phyloP scores from a whole-genome alignment of 2,888 invertebrate species.

The Melanostoma scalare region DNA sequence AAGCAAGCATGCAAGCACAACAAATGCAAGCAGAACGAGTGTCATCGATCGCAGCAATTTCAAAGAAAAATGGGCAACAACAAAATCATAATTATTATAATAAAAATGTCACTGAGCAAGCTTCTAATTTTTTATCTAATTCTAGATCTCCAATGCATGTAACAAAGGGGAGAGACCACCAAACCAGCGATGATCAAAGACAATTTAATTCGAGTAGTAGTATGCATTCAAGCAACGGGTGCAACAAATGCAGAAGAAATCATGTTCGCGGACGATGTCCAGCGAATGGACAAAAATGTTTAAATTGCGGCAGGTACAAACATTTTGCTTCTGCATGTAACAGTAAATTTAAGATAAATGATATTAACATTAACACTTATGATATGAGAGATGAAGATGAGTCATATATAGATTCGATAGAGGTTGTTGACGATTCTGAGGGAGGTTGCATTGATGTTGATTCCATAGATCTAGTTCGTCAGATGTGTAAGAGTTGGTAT shows the following conservation, averaged over 20 bases:
- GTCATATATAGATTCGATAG: background rate
- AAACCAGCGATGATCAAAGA: conserved; percentile 27
- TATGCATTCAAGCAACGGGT: conserved; percentile 17
- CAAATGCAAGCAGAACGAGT: no score
- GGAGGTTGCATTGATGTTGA: no score
- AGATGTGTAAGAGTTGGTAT: no score
- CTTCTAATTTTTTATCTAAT: no score
- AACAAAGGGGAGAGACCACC: no score
- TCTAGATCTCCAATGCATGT: no score
- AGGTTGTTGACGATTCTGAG: conserved; percentile 1
- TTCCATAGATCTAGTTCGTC: no score
- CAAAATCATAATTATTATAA: no score
- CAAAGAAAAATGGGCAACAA: no score
- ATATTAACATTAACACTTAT: background rate
- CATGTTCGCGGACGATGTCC: conserved; percentile 43
- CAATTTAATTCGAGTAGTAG: conserved; percentile 10
- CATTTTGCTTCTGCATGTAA: conserved; percentile 39
- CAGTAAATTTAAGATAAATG: conserved; percentile 4
- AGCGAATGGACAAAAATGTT: conserved; percentile 34
- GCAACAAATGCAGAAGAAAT: conserved; percentile 28
- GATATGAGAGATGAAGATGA: no score
- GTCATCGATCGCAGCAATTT: no score
- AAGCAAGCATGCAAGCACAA: conserved; percentile 32
- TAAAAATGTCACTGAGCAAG: no score
- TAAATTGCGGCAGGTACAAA: conserved; percentile 32